These are phyloP conservation scores for Bergia sp. DNA, from an alignment of 92 coral and sea anemone genomes.

Conservation along the genomic window DNA sequence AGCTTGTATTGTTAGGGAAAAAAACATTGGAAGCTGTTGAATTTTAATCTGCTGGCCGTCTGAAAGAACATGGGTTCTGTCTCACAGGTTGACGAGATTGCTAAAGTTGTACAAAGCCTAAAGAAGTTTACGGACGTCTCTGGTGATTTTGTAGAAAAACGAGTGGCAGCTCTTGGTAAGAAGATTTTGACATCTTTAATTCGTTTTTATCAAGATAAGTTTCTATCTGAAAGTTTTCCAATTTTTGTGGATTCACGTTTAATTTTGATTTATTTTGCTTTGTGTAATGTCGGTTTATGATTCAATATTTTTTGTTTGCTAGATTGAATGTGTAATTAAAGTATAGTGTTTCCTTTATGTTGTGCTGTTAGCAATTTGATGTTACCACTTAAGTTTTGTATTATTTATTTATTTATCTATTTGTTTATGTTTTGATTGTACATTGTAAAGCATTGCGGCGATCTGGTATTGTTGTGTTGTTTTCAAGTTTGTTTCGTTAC, in stretches of 20 bases:
- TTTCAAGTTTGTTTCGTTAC: no score
- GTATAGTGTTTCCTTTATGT: no score
- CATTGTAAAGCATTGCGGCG: no score
- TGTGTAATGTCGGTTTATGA: not conserved
- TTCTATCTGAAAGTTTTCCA: not conserved
- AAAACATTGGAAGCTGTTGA: not conserved
- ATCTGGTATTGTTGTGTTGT: no score
- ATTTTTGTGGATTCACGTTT: not conserved
- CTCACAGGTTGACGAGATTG: conserved; percentile 64
- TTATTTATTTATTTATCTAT: no score
- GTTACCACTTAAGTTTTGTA: no score
- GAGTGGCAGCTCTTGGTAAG: conserved; percentile 71
- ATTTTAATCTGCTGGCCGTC: not conserved
- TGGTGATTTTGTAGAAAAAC: conserved; percentile 54
- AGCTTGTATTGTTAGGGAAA: not conserved
- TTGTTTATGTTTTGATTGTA: no score
- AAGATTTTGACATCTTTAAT: not conserved
- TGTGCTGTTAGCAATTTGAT: no score
- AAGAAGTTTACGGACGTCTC: conserved; percentile 64
- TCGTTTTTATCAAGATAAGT: not conserved
- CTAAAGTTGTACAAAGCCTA: conserved; percentile 48
- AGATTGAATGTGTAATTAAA: not conserved
- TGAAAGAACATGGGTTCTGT: not conserved
- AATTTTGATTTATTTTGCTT: not conserved
- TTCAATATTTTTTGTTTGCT: no score